Percentiles rank a stretch among this genome's conserved stretches.
These are phyloP conservation scores for Sitta carolinensis DNA, from an alignment of 2,797 vertebrate species.

Conservation along the genomic window DNA sequence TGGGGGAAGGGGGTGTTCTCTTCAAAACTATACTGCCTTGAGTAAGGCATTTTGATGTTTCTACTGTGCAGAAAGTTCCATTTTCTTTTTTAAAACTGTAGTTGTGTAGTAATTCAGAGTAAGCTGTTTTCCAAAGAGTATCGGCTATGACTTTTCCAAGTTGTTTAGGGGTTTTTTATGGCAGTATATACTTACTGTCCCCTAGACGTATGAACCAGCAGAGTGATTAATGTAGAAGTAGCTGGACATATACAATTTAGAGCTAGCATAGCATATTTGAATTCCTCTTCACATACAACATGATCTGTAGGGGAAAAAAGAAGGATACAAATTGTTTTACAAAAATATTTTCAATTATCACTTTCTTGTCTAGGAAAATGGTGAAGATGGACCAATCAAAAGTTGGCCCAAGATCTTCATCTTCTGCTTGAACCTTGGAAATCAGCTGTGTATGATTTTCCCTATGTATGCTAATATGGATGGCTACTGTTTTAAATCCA, in stretches of 20 bases:
- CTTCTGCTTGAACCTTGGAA: background rate
- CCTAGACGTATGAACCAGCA: slow-evolving; percentile 96
- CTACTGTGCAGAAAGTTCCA: background rate
- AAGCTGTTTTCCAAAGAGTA: background rate
- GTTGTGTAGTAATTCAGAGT: background rate
- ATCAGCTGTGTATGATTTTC: background rate
- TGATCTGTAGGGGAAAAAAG: slow-evolving; percentile 83
- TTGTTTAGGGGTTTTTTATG: background rate
- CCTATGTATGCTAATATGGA: background rate
- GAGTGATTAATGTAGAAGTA: slow-evolving; percentile 95
- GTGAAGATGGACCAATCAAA: background rate
- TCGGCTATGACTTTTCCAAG: background rate
- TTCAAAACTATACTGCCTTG: background rate
- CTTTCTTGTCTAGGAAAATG: background rate
- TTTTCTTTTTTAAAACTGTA: background rate
- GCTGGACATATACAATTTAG: slow-evolving; percentile 98
- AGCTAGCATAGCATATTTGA: slow-evolving; percentile 98
- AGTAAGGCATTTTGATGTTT: background rate
- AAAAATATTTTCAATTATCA: background rate
- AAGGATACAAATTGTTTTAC: background rate
- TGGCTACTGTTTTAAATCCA: background rate
- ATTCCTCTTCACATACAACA: slow-evolving; percentile 98
- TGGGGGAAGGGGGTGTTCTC: fast-evolving
- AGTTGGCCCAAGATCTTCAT: background rate
- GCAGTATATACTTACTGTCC: slow-evolving; percentile 91